These are phyloP conservation scores for Xestia xanthographa DNA, from an alignment of 2,888 invertebrate species.

Conservation along the genomic window DNA sequence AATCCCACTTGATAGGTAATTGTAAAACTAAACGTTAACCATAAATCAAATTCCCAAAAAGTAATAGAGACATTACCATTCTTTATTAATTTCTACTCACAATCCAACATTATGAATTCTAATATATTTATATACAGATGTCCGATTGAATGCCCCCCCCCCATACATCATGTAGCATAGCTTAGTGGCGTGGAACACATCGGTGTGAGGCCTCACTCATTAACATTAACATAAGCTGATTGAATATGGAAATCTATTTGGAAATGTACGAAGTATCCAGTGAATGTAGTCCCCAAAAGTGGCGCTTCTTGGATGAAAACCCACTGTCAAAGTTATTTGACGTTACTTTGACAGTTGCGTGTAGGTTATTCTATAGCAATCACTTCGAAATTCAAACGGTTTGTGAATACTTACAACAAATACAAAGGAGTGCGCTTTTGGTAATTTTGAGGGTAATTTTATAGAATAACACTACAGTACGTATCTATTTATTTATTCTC, in stretches of 20 bases:
- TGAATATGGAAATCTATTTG: constrained; percentile 50
- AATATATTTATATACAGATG: constrained; percentile 23
- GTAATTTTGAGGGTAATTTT: background rate
- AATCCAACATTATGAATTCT: constrained; percentile 30
- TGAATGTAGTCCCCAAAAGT: background rate
- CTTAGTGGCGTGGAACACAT: constrained; percentile 16
- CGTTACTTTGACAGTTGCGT: background rate
- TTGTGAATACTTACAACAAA: too few relatives aligned
- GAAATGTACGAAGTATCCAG: constrained; percentile 1
- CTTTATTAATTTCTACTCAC: constrained; percentile 28
- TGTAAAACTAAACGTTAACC: constrained; percentile 1
- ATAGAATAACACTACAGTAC: too few relatives aligned
- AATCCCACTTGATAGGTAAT: constrained; percentile 2
- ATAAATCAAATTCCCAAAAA: constrained; percentile 22
- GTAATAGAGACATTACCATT: constrained; percentile 36
- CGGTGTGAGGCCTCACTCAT: constrained; percentile 5
- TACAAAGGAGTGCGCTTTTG: background rate
- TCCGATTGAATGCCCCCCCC: constrained; percentile 13
- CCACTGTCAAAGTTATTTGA: background rate
- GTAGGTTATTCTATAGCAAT: too few relatives aligned
- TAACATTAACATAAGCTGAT: constrained; percentile 49
- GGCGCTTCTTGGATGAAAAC: too few relatives aligned
- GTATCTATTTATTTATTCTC: background rate
- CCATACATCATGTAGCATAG: constrained; percentile 38
- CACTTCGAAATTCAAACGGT: too few relatives aligned